Base-by-base conservation (phyloP, 2,797 vertebrate genomes). In the Pseudomugil tenellus region DNA sequence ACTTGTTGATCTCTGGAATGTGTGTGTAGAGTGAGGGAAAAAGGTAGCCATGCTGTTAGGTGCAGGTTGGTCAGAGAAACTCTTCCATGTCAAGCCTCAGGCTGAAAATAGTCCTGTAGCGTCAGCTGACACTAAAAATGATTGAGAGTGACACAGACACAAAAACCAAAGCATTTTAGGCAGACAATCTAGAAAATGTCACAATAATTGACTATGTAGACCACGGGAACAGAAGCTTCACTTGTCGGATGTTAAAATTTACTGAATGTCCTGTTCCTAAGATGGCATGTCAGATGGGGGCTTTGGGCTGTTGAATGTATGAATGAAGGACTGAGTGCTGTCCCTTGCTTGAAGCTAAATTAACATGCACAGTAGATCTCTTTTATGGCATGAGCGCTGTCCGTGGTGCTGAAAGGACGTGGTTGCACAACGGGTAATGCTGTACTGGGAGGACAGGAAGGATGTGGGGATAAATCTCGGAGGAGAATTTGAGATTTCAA, bases 361-460 rank as follows among this genome's bases (percentile, higher is more conserved):
- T 87, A 89, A 69, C 81, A 87, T 83, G 76, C 79, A 51, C 75
- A 69, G 70, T 78, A 74, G 64, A 84, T 79, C 87, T 81, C 60
- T 79, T 89, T 86, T 86, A 86, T 89, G 76, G 80, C 80, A n/a
- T 17, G 80, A 87, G 76, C 76, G 57, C 86, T 86, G 88, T 83
- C 89, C 68, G 0, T 70, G 78, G 86, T 84, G 84, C 89, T 90
- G 87, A 87, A 89, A 86, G 81, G 79, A 88, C 63, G 73, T 80
- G 69, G 84, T 83, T 84, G 77, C 84, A 88, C 84, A 85, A 83
- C 74, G 69, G 77, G 69, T 87, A 84, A 88, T 89, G 86, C 86
- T 89, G 72, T 53, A 74, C 61, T 82, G 81, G 86, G 89, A 84
- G 12, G 56, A 52, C 56, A 29, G 43, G 49, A 39, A 77, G 63